Evolutionary conservation across 2,797 vertebrate species (phyloP), one percentile per base, ranked within the genome.

Genomic region (Artibeus lituratus): DNA sequence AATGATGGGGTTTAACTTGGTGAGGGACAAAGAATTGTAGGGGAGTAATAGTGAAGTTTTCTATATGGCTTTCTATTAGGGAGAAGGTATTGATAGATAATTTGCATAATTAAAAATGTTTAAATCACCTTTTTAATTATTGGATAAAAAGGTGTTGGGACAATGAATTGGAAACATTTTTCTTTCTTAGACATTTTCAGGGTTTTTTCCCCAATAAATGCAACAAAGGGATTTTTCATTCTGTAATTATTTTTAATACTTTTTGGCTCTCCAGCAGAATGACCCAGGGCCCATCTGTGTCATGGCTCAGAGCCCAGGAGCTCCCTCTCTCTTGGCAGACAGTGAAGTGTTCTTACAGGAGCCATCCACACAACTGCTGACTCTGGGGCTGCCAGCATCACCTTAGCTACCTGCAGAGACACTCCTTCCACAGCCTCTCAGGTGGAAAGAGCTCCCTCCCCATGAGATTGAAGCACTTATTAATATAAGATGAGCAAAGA

Each of bases 401-500:
- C 95, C 88, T 12, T 89, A 82, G 78, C 90, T 83, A 94, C 95
- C 77, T 94, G 57, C 39, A 76, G 57, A 87, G 59, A 74, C 72
- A 80, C 44, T 85, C 90, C 85, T 94, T 82, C 42, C 74, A 16
- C n/a, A 11, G 22, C 92, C 53, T 59, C 22, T 22, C 9, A 3
- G 32, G 44, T 67, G 51, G 35, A 70, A 39, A 81, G 59, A 32
- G 2, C 72, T 77, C 67, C 24, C 32, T 62, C 55, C 86, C 94
- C 57, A 85, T 59, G 10, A 62, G 51, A 29, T 72, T 90, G 74
- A 89, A 94, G 22, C 0, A 7, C 57, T 94, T 91, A 91, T 86
- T 87, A 96, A 95, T 92, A 67, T 69, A 91, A 87, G 67, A 87
- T 90, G 77, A 95, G 44, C n/a, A 24, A 29, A 65, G 81, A 78